Evolutionary conservation across 2,888 invertebrate species (phyloP), one percentile per base, ranked within the genome.

Genomic region (Microctonus brassicae): DNA sequence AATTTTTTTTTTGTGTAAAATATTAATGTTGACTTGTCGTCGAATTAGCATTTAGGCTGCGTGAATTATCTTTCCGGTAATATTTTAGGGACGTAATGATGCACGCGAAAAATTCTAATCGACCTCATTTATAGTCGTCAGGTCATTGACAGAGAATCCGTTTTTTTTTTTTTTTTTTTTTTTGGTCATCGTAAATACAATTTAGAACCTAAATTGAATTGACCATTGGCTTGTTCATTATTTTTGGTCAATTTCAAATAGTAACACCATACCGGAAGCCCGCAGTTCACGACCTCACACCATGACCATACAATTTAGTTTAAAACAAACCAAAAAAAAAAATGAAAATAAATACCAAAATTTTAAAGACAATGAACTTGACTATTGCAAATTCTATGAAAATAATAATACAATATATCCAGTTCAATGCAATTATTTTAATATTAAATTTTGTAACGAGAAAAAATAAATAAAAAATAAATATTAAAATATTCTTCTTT

Each of bases 1-100:
- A 6, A n/a, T 47, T 17, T 7, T n/a, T 47, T n/a, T 47, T 17
- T 7, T 6, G 47, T 47, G 47, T 7, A 7, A 6, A 47, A 47
- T 47, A 17, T 17, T 17, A 6, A 47, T 47, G 17, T 17, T 47
- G 17, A 47, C 7, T 17, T 47, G 1, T 7, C 17, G 7, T 17
- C 17, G 7, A n/a, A 47, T 47, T 47, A 47, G 6, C 20, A 47
- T 47, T 47, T n/a, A 17, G 17, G 47, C 17, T 47, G 17, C 17
- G 17, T 47, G 17, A 47, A 47, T 47, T 47, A 47, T 47, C n/a
- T 47, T 47, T 47, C 47, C 47, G 47, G 47, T 47, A n/a, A 47
- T 47, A 47, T 17, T 17, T 17, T 47, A 2, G 3, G 7, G 17
- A 47, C 17, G 6, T 17, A 47, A 47, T 47, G 47, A 17, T 47